These are phyloP conservation scores for Ptiloglossa arizonensis DNA, from an alignment of 1,140 invertebrate genomes.

Conservation along the genomic window DNA sequence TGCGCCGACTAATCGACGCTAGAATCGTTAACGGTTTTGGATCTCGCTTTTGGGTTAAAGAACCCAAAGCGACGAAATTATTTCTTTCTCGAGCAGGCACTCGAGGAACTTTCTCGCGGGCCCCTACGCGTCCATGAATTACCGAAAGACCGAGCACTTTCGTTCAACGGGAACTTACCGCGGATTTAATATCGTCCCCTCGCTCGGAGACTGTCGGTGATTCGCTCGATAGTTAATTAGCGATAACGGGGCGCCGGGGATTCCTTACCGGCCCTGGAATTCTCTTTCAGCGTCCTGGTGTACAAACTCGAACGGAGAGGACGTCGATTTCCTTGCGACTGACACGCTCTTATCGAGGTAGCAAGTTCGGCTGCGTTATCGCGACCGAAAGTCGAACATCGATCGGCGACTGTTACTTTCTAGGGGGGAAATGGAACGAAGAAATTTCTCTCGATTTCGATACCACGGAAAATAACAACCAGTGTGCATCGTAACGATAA, in stretches of 20 bases:
- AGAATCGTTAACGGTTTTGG: too few relatives aligned
- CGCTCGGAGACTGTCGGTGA: constrained; percentile 36
- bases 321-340: not conserved
- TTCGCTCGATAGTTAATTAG: constrained; percentile 56
- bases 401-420: not conserved
- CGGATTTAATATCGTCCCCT: constrained; percentile 51
- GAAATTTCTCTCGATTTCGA: not conserved
- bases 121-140: constrained; percentile 14
- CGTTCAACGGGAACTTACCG: constrained; percentile 29
- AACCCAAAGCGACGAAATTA: too few relatives aligned
- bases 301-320: not conserved
- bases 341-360: too few relatives aligned
- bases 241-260: constrained; percentile 21
- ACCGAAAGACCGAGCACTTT: constrained; percentile 14
- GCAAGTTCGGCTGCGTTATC: not conserved
- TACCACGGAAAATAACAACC: too few relatives aligned
- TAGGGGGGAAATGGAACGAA: not conserved
- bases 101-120: not conserved
- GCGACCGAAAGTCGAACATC: not conserved
- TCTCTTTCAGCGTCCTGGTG: not conserved
- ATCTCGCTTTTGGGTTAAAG: too few relatives aligned
- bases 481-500: too few relatives aligned
- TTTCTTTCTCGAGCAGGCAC: not conserved
- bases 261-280: not conserved
- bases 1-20: too few relatives aligned